These are phyloP conservation scores for Oreochromis niloticus DNA, from an alignment of 2,113 vertebrate genomes.

Conservation along the genomic window DNA sequence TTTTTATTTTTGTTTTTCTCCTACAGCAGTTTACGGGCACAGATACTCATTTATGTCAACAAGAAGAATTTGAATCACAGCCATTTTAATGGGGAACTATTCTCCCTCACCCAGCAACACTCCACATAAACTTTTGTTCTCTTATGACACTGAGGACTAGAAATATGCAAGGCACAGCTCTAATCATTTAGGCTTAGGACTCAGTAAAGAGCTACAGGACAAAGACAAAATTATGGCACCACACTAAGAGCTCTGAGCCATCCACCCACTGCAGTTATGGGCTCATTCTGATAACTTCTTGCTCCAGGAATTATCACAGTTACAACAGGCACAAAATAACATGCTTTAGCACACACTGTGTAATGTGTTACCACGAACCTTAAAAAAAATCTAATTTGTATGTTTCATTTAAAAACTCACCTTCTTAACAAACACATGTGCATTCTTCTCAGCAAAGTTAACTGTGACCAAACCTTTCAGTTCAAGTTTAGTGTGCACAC, in stretches of 20 bases:
- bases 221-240: not conserved
- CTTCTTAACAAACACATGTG: fast-evolving
- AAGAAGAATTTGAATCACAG: not conserved
- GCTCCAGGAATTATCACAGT: not conserved
- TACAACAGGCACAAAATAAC: not conserved
- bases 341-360: not conserved
- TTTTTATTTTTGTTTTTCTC: not conserved
- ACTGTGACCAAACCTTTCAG: not conserved
- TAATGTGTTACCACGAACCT: not conserved
- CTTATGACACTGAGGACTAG: not conserved
- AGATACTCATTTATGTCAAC: not conserved
- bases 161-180: not conserved
- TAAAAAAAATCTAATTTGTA: not conserved
- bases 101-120: not conserved
- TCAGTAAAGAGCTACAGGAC: not conserved
- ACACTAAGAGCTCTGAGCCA: not conserved
- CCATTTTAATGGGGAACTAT: not conserved
- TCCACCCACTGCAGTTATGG: not conserved
- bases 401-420: not conserved
- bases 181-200: not conserved
- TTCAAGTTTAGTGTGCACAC: not conserved
- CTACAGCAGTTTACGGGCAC: not conserved
- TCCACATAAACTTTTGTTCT: not conserved
- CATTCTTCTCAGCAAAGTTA: not conserved
- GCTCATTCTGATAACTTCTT: not conserved